Conservation (phyloP, 1,140 invertebrate species). For the Teleogryllus occipitalis region DNA sequence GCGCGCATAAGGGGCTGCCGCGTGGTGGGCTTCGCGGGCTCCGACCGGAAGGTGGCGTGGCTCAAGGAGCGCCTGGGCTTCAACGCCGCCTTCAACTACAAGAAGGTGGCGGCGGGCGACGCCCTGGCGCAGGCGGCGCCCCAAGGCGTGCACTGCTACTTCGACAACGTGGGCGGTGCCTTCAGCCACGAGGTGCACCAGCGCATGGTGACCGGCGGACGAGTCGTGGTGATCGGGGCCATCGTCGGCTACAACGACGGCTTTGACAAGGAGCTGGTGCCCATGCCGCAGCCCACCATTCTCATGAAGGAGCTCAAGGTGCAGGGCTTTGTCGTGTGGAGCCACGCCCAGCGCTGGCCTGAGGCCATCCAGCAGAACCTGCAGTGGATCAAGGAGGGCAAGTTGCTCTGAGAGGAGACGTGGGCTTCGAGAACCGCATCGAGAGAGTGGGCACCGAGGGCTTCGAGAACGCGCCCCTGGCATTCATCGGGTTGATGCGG, state of each 20-base stretch:
- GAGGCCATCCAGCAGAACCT: constrained; percentile 50
- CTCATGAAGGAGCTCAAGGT: constrained; percentile 47
- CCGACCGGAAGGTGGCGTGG: no score
- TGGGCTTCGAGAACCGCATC: constrained; percentile 63
- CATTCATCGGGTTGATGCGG: constrained; percentile 49
- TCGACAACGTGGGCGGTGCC: constrained; percentile 44
- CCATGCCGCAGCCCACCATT: constrained; percentile 31
- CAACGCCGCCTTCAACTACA: constrained; percentile 54
- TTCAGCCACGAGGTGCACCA: constrained; percentile 34
- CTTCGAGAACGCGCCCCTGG: constrained; percentile 59
- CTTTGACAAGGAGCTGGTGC: constrained; percentile 30
- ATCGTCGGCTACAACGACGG: constrained; percentile 37
- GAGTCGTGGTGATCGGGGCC: constrained; percentile 38
- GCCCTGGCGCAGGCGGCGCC: constrained; percentile 42
- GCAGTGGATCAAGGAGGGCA: constrained; percentile 51
- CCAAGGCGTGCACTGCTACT: constrained; percentile 45
- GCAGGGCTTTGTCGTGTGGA: constrained; percentile 51
- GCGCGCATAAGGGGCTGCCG: no score
- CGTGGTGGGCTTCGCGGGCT: no score
- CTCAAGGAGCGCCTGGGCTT: no score
- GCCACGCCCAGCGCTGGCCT: constrained; percentile 46
- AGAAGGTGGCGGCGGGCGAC: constrained; percentile 40
- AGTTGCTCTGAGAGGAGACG: constrained; percentile 55
- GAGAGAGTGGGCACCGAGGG: constrained; percentile 51
- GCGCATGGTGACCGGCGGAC: constrained; percentile 35